Base-by-base conservation (phyloP, 2,888 invertebrate genomes). In the Volucella inanis region DNA sequence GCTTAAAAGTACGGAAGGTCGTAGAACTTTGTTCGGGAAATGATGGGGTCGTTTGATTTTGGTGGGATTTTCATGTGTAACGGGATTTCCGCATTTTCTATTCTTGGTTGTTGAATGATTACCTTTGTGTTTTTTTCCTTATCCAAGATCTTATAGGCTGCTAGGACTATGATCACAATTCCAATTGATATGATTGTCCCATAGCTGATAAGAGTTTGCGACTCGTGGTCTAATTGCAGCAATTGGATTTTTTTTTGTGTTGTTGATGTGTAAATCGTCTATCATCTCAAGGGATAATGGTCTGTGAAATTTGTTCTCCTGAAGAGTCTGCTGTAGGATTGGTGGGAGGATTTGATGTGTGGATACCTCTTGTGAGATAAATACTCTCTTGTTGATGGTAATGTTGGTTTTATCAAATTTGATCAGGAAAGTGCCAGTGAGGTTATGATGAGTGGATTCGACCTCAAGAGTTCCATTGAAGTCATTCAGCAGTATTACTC, bases 401-500 rank as follows among this genome's bases (percentile, higher is more conserved):
- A 62, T 47, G 4, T 55, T 55, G n/a, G 55, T 55, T 49, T 31
- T 47, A 9, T 62, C 62, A 14, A 47, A 62, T 31, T 62, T 62
- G 9, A 62, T 47, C 8, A 62, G 62, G 62, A 47, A 62, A 45
- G 61, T 59, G 15, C 72, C 52, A 15, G 50, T 72, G 39, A 61
- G 54, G 22, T 72, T 72, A 12, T 39, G 45, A 8, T 22, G 22
- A 14, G 14, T 61, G 18, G 43, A n/a, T 49, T 72, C 61, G 38
- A 52, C 71, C 43, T 50, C 43, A 31, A 62, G 14, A n/a, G 52
- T 52, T 12, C 72, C 54, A 11, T 50, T 54, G 54, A 62, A 62
- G 15, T 62, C 52, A 9, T 62, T 72, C 11, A 72, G 52, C 11
- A 72, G 43, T 50, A 72, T 61, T 62, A 72, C 62, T 22, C 72